phyloP scores from a whole-genome alignment of 2,113 vertebrate species.

The Myiagra hebetior region DNA sequence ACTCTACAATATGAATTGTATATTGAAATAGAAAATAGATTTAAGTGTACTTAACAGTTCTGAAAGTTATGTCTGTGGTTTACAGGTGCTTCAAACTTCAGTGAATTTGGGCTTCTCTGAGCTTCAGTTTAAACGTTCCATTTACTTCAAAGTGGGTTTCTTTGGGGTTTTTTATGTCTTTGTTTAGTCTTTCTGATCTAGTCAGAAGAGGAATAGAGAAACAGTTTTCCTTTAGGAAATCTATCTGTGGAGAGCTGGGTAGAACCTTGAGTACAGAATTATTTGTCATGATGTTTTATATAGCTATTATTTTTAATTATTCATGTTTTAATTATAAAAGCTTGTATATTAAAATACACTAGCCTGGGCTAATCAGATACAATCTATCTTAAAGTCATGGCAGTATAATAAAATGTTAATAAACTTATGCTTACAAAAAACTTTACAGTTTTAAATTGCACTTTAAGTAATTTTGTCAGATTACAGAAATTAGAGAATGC shows the following conservation, averaged over 20 bases:
- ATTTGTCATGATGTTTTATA: not conserved
- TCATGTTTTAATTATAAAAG: not conserved
- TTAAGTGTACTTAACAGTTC: not conserved
- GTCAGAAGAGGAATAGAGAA: not conserved
- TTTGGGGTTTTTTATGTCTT: not conserved
- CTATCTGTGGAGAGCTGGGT: not conserved
- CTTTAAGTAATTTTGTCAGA: slow-evolving; percentile 1
- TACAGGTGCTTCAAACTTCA: not conserved
- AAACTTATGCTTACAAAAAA: not conserved
- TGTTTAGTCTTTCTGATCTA: not conserved
- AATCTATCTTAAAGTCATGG: not conserved
- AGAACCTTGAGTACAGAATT: not conserved
- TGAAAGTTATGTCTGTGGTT: not conserved
- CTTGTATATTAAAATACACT: not conserved
- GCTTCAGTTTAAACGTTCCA: not conserved
- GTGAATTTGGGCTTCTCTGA: not conserved
- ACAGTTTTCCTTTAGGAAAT: not conserved
- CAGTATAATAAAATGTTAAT: not conserved
- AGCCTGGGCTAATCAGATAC: not conserved
- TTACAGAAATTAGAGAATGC: not conserved
- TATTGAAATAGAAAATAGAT: not conserved
- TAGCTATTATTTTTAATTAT: not conserved
- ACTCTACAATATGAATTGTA: not conserved
- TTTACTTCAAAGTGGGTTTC: not conserved
- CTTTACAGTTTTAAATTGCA: slow-evolving; percentile 6